These are phyloP conservation scores for Frieseomelitta varia DNA, from an alignment of 1,140 invertebrate genomes.

Conservation along the genomic window DNA sequence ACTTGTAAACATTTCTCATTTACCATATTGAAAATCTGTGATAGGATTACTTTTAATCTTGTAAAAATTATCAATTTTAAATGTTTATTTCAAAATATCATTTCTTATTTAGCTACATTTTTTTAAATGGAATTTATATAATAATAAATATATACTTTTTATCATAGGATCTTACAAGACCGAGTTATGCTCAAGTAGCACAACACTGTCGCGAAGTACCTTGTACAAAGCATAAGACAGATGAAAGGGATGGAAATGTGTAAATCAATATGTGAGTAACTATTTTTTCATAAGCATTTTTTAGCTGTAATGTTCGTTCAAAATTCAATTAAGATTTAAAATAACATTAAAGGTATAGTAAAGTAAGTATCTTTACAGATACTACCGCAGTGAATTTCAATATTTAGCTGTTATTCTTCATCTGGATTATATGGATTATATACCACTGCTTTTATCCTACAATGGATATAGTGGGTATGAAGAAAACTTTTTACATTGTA, in stretches of 20 bases:
- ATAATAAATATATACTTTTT: not conserved
- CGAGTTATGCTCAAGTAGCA: slow-evolving; percentile 93
- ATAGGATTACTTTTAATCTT: too few relatives aligned
- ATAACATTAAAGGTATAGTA: slow-evolving; percentile 41
- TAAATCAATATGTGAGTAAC: slow-evolving; percentile 78
- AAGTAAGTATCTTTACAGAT: slow-evolving; percentile 75
- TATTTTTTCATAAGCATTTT: not conserved
- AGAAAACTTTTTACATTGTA: slow-evolving; percentile 81
- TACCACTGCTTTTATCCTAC: slow-evolving; percentile 74
- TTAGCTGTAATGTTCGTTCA: not conserved
- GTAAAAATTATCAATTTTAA: too few relatives aligned
- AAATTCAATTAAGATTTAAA: not conserved
- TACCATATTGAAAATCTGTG: too few relatives aligned
- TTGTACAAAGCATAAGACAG: slow-evolving; percentile 82
- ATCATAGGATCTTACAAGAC: slow-evolving; percentile 83
- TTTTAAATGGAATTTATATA: not conserved
- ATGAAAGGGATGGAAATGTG: slow-evolving; percentile 80
- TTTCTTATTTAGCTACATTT: not conserved
- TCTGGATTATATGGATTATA: slow-evolving; percentile 77
- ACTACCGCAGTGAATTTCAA: slow-evolving; percentile 76
- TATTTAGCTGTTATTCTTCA: slow-evolving; percentile 77
- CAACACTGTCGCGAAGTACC: slow-evolving; percentile 86
- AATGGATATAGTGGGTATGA: slow-evolving; percentile 67
- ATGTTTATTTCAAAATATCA: too few relatives aligned
- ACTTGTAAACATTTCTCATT: not conserved